Evolutionary conservation across 2,797 vertebrate species (phyloP).

Genomic region (Microcaecilia unicolor): DNA sequence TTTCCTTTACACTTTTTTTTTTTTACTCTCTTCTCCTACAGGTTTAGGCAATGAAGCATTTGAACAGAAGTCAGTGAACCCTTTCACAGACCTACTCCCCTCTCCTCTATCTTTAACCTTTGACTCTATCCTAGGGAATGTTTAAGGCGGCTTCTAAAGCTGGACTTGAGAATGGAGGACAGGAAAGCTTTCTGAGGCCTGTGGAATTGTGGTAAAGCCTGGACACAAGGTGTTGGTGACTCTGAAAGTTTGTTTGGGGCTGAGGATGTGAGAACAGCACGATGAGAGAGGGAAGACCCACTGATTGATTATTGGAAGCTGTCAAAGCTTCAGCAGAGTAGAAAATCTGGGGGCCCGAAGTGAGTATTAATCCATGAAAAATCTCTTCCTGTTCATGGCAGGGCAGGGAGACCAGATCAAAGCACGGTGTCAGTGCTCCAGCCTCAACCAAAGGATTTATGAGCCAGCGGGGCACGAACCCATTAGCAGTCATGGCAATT

Average conservation of each 20-base stretch:
- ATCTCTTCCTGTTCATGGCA: constrained; percentile 52
- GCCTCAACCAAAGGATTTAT: constrained; percentile 57
- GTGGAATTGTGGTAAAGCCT: constrained; percentile 26
- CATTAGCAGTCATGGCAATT: constrained; percentile 54
- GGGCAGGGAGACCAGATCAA: constrained; percentile 68
- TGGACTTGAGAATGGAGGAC: constrained; percentile 5
- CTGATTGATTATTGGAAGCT: constrained; percentile 59
- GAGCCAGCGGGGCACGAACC: constrained; percentile 55
- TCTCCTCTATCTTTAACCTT: background rate
- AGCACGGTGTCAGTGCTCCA: constrained; percentile 23
- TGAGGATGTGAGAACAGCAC: constrained; percentile 9
- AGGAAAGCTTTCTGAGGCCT: constrained; percentile 13
- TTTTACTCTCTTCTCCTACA: too few relatives aligned
- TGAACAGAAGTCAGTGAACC: too few relatives aligned
- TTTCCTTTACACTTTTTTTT: too few relatives aligned
- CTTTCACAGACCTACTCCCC: too few relatives aligned
- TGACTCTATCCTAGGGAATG: background rate
- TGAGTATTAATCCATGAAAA: constrained; percentile 69
- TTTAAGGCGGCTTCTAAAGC: background rate
- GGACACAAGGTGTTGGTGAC: constrained; percentile 17
- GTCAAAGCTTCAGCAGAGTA: constrained; percentile 64
- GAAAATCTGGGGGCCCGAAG: constrained; percentile 54
- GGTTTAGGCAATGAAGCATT: too few relatives aligned
- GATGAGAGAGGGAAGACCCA: constrained; percentile 22
- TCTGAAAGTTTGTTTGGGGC: background rate